A percentile compares a stretch with the other conserved stretches of the same genome.
phyloP scores from a whole-genome alignment of 2,113 vertebrate genomes.

The Megaleporinus macrocephalus region DNA sequence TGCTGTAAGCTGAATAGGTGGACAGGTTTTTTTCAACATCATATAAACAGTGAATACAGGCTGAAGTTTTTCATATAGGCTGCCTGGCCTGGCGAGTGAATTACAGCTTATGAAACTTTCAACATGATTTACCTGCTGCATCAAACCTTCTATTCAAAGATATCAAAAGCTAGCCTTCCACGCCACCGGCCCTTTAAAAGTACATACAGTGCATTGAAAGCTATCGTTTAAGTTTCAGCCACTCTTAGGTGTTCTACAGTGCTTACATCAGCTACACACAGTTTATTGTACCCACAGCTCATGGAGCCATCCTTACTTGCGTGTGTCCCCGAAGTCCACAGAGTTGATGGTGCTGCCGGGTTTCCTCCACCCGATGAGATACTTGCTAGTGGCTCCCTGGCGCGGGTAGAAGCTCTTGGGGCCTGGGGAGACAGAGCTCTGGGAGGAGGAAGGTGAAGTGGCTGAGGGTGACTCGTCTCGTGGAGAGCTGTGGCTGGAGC shows the following conservation, averaged over 20 bases:
- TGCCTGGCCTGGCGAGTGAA: too few relatives aligned
- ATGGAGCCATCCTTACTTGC: constrained; percentile 86
- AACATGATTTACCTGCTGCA: too few relatives aligned
- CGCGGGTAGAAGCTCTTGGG: constrained; percentile 98
- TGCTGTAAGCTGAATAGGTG: too few relatives aligned
- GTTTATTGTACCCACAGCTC: neutral
- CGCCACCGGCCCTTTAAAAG: too few relatives aligned
- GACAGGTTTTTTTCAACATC: too few relatives aligned
- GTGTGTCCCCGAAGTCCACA: constrained; percentile 96
- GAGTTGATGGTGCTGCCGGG: constrained; percentile 98
- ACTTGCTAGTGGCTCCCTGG: constrained; percentile 98
- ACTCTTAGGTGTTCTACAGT: neutral
- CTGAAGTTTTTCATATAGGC: too few relatives aligned
- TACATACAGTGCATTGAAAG: too few relatives aligned
- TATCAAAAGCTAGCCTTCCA: too few relatives aligned
- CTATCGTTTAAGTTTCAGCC: neutral
- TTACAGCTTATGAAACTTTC: too few relatives aligned
- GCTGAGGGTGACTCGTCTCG: constrained; percentile 90
- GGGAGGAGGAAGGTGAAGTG: constrained; percentile 85
- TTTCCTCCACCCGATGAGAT: constrained; percentile 98
- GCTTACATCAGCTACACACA: neutral
- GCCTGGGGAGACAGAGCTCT: constrained; percentile 87
- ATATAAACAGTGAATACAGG: too few relatives aligned
- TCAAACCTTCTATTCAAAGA: too few relatives aligned
- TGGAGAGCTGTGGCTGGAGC: constrained; percentile 84